Conservation (phyloP, 2,888 invertebrate genomes). For the Desoria tigrina region DNA sequence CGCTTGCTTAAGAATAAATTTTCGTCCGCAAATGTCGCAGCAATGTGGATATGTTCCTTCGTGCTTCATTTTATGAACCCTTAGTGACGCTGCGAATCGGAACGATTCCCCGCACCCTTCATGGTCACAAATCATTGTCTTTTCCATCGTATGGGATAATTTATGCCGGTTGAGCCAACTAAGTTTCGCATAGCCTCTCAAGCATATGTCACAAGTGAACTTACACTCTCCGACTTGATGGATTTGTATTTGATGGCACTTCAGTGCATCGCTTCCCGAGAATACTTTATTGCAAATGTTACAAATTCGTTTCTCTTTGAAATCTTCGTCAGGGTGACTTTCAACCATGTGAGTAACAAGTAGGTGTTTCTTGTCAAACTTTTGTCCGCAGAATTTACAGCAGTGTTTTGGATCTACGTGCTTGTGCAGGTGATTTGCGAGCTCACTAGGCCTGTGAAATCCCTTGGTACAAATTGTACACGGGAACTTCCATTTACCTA, state of each 20-base stretch:
- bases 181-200: not conserved
- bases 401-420: not conserved
- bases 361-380: not conserved
- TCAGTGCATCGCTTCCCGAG: not conserved
- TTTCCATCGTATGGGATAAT: not conserved
- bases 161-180: slow-evolving; percentile 7
- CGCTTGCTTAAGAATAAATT: not conserved
- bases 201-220: not conserved
- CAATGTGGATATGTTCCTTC: not conserved
- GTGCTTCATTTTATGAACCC: slow-evolving; percentile 11
- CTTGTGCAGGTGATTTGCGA: not conserved
- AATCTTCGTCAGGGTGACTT: not conserved
- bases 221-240: not conserved
- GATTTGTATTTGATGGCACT: slow-evolving; percentile 1
- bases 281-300: slow-evolving; percentile 3
- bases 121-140: not conserved
- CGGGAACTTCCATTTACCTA: slow-evolving; percentile 9
- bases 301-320: not conserved
- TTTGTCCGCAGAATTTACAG: not conserved
- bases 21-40: not conserved
- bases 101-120: not conserved
- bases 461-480: slow-evolving; percentile 2
- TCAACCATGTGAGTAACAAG: not conserved
- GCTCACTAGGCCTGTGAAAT: slow-evolving; percentile 3
- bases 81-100: slow-evolving; percentile 4